These are phyloP conservation scores for Phymanthus crucifer DNA, from an alignment of 92 coral and sea anemone genomes.

Conservation along the genomic window DNA sequence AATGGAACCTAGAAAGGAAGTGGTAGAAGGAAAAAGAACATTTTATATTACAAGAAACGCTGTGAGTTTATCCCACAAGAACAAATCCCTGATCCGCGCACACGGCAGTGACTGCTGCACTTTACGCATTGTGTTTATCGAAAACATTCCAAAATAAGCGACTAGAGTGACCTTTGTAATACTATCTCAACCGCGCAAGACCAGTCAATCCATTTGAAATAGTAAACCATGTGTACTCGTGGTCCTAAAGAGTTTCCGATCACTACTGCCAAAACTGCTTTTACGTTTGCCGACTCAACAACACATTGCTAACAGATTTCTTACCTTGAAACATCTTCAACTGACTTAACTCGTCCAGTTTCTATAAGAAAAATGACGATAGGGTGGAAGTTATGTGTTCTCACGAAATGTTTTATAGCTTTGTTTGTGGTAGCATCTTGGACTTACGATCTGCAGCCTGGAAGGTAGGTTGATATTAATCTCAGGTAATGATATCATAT, in stretches of 20 bases:
- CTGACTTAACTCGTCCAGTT: background rate
- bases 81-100: too few relatives aligned
- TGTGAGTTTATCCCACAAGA: too few relatives aligned
- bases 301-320: background rate
- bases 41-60: too few relatives aligned
- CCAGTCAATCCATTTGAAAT: conserved; percentile 24
- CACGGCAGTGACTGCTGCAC: too few relatives aligned
- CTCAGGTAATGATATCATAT: conserved; percentile 8
- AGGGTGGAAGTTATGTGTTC: background rate
- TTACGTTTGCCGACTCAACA: conserved; percentile 13
- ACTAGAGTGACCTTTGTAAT: conserved; percentile 27
- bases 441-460: conserved; percentile 12
- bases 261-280: conserved; percentile 6
- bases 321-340: background rate
- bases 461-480: too few relatives aligned
- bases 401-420: background rate
- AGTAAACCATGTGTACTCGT: conserved; percentile 16
- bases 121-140: conserved; percentile 14
- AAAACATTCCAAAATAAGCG: conserved; percentile 24
- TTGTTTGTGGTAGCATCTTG: background rate
- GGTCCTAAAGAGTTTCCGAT: conserved; percentile 6
- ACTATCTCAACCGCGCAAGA: conserved; percentile 15
- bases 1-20: too few relatives aligned
- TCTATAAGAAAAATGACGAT: background rate
- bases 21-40: too few relatives aligned